Conservation (phyloP, 2,888 invertebrate species). For the Sinotaia quadrata region DNA sequence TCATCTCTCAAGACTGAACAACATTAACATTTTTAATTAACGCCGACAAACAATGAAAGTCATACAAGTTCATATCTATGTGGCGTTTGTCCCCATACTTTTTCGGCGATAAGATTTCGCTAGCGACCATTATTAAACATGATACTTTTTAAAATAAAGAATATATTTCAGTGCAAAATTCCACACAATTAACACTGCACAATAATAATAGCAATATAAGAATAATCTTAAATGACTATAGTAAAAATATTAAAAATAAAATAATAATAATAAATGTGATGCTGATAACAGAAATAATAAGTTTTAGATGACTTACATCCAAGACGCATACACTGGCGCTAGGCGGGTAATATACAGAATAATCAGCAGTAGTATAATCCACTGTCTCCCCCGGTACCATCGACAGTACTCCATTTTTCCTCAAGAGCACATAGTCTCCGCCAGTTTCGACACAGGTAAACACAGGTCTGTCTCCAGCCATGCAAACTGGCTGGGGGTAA, state of each 20-base stretch:
- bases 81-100: too few relatives aligned
- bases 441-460: too few relatives aligned
- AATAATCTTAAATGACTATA: background rate
- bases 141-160: too few relatives aligned
- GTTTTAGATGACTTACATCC: background rate
- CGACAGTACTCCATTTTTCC: background rate
- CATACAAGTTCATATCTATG: too few relatives aligned
- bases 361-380: background rate
- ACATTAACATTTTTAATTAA: too few relatives aligned
- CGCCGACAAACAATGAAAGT: too few relatives aligned
- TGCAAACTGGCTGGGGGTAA: background rate
- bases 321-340: background rate
- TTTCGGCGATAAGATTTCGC: too few relatives aligned
- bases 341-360: background rate
- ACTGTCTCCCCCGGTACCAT: background rate
- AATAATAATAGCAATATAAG: background rate
- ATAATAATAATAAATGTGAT: background rate
- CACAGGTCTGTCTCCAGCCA: background rate
- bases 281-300: background rate
- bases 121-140: too few relatives aligned
- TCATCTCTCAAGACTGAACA: too few relatives aligned
- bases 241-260: background rate
- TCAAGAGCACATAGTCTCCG: slow-evolving; percentile 4
- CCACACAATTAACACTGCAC: too few relatives aligned
- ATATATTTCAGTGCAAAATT: too few relatives aligned